Conservation (phyloP, 2,888 invertebrate species). For the Iphiclides podalirius region DNA sequence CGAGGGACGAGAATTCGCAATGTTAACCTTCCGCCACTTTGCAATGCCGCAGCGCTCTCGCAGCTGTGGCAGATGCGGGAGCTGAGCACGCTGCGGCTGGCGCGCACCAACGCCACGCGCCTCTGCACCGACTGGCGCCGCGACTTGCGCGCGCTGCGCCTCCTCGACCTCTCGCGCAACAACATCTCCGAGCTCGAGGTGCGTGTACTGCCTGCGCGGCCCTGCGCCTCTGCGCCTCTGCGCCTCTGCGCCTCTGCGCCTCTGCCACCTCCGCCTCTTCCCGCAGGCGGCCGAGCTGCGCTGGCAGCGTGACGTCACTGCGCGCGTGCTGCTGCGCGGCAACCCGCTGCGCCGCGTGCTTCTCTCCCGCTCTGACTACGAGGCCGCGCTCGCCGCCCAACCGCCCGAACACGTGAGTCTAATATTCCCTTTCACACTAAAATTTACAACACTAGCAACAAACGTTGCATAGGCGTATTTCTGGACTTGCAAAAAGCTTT, state of each 20-base stretch:
- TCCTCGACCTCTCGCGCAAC: slow-evolving; percentile 33
- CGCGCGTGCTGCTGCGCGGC: slow-evolving; percentile 29
- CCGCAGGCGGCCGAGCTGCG: slow-evolving; percentile 26
- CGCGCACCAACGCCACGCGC: slow-evolving; percentile 16
- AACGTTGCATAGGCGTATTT: too few relatives aligned
- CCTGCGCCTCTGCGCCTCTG: slow-evolving; percentile 22
- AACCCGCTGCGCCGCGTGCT: slow-evolving; percentile 26
- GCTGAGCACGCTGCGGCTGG: slow-evolving; percentile 20
- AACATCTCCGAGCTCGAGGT: slow-evolving; percentile 27
- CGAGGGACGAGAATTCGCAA: neutral
- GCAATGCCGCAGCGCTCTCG: slow-evolving; percentile 7
- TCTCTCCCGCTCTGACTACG: slow-evolving; percentile 26
- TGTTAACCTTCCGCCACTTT: too few relatives aligned
- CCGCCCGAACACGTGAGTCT: slow-evolving; percentile 1
- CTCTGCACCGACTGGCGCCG: slow-evolving; percentile 28
- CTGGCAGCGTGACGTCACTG: slow-evolving; percentile 23
- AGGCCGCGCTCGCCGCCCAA: slow-evolving; percentile 16
- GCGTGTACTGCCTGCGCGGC: slow-evolving; percentile 26
- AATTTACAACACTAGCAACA: too few relatives aligned
- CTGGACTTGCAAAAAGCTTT: too few relatives aligned
- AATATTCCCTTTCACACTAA: too few relatives aligned
- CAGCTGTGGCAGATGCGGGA: slow-evolving; percentile 8
- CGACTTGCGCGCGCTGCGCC: slow-evolving; percentile 22
- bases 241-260: slow-evolving; percentile 29
- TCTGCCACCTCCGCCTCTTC: slow-evolving; percentile 22